A percentile compares a stretch with the other conserved stretches of the same genome.
These are phyloP conservation scores for Stercorarius parasiticus DNA, from an alignment of 2,113 vertebrate genomes.

Conservation along the genomic window DNA sequence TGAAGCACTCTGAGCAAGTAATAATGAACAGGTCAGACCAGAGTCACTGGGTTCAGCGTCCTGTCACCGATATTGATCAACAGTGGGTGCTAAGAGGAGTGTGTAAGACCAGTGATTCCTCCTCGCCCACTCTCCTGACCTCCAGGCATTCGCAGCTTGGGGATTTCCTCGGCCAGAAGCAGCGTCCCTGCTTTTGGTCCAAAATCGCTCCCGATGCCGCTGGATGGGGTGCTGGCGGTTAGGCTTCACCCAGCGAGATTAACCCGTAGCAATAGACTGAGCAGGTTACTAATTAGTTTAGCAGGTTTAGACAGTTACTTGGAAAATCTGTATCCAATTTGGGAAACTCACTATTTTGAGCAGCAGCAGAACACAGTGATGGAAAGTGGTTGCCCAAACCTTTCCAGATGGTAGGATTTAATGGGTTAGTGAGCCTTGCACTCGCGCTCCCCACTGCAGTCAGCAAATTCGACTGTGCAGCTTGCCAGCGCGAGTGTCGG, in stretches of 20 bases:
- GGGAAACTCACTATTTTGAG: neutral
- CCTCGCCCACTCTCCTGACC: neutral
- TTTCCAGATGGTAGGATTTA: neutral
- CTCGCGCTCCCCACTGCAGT: neutral
- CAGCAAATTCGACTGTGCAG: neutral
- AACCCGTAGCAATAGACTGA: neutral
- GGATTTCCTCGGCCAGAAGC: neutral
- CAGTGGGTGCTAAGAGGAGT: neutral
- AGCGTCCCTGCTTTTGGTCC: neutral
- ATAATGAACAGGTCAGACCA: neutral
- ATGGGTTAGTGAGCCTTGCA: accelerated
- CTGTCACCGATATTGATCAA: neutral
- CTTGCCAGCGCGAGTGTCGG: accelerated
- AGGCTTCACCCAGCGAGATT: neutral
- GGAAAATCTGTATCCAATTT: neutral
- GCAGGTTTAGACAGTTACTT: neutral
- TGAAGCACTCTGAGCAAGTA: neutral
- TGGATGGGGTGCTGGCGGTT: neutral
- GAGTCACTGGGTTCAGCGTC: neutral
- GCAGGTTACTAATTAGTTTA: neutral
- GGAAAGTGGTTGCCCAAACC: neutral
- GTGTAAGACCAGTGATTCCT: neutral
- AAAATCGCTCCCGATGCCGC: neutral
- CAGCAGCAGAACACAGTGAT: neutral
- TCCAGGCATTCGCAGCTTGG: neutral